These are phyloP conservation scores for Gibbula magus DNA, from an alignment of 2,888 invertebrate species.

Conservation along the genomic window DNA sequence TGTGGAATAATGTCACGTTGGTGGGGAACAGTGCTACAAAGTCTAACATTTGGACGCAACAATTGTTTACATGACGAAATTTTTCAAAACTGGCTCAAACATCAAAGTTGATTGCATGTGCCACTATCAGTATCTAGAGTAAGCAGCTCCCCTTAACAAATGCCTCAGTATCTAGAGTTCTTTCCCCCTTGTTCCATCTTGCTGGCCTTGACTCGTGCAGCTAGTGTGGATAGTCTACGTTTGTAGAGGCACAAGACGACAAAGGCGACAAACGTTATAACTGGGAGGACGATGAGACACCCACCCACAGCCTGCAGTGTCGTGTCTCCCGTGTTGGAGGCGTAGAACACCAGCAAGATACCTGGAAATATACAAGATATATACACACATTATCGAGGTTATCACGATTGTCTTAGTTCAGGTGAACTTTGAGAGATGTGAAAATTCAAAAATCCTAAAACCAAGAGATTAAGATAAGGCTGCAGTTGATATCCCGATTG, in stretches of 20 bases:
- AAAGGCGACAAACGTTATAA: slow-evolving; percentile 47
- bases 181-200: background rate
- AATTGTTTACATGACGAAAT: too few relatives aligned
- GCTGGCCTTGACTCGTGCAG: slow-evolving; percentile 38
- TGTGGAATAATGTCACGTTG: too few relatives aligned
- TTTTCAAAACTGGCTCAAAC: too few relatives aligned
- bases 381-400: too few relatives aligned
- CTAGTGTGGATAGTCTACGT: slow-evolving; percentile 40
- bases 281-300: slow-evolving; percentile 50
- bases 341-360: slow-evolving; percentile 54
- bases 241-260: slow-evolving; percentile 50
- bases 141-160: background rate
- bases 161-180: background rate
- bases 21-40: too few relatives aligned
- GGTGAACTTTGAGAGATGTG: too few relatives aligned
- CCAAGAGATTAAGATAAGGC: too few relatives aligned
- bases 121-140: background rate
- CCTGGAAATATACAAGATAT: slow-evolving; percentile 41
- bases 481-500: too few relatives aligned
- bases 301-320: slow-evolving; percentile 55
- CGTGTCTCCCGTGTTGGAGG: slow-evolving; percentile 49
- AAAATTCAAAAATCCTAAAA: too few relatives aligned
- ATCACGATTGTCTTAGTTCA: too few relatives aligned
- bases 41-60: too few relatives aligned
- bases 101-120: too few relatives aligned